Base-by-base conservation (phyloP, 2,888 invertebrate genomes). In the Nudaria mundana region DNA sequence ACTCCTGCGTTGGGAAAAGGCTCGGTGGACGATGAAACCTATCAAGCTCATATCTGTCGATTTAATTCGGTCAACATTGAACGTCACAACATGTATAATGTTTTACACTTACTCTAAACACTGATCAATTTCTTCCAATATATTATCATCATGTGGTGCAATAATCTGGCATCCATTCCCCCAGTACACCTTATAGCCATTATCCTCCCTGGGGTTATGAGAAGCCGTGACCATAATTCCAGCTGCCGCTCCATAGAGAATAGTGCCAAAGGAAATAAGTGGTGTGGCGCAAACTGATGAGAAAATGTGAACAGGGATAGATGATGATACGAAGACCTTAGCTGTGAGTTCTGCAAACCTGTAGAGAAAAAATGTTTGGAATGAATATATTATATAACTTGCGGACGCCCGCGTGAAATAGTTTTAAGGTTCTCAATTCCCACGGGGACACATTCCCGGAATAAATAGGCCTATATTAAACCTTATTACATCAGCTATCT, bases 131-230 rank as follows among this genome's bases (percentile, higher is more conserved):
- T 91, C 89, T 1, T 92, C 87, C 56, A 98, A 93, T 45, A 99
- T 97, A 28, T 92, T 92, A 62, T 93, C 93, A 74, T 99, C 99
- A 52, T 95, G 95, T 0, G 99, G 99, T 0, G 95, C 79, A 44
- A 97, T 94, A 48, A 99, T 98, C 92, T 99, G 99, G 5, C 97
- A 94, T 0, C 98, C 97, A 79, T 98, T 99, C 5, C 91, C 88
- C 94, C 97, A 98, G 76, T 98, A 99, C 4, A 98, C 98, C 89
- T 99, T 99, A 71, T 98, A 99, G 1, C 98, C 98, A 72, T 98
- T 98, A 71, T 98, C 98, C 16, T 97, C 93, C 72, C 96, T 97
- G 0, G 98, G 98, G 82, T 98, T 98, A 69, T 98, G 98, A 0
- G 97, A 98, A 0, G 98, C 98, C 0, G 98, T 98, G 3, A 98